Evolutionary conservation across 2,113 vertebrate genomes (phyloP).

Genomic region (Rhegmatorhina hoffmannsi): DNA sequence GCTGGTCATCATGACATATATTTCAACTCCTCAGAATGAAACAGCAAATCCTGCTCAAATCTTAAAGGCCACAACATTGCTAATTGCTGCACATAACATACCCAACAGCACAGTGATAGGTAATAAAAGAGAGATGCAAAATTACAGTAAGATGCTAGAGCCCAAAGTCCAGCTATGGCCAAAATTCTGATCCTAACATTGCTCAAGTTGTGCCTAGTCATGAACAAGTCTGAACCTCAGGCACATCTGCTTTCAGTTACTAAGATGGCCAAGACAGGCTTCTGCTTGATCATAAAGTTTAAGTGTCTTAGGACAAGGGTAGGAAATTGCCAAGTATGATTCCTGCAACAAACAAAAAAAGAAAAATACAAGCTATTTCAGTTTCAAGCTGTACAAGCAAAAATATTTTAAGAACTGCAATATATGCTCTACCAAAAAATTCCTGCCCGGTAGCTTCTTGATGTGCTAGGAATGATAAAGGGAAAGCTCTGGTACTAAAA

Average conservation of each 20-base stretch:
- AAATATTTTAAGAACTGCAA: conserved; percentile 52
- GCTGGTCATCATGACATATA: accelerated
- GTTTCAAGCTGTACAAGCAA: conserved; percentile 52
- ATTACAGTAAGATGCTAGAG: neutral
- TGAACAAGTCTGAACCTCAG: neutral
- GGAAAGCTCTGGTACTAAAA: neutral
- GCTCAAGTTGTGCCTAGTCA: neutral
- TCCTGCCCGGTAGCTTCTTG: neutral
- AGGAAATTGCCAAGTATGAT: conserved; percentile 31
- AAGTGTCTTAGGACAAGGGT: conserved; percentile 2
- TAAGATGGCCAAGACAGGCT: neutral
- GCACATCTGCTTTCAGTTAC: neutral
- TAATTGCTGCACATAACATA: neutral
- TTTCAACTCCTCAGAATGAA: neutral
- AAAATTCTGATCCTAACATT: neutral
- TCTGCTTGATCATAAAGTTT: neutral
- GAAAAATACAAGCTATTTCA: conserved; percentile 30
- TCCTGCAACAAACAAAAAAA: neutral
- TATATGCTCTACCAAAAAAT: conserved; percentile 11
- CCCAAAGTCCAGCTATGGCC: neutral
- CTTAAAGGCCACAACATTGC: neutral
- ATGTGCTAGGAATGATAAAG: neutral
- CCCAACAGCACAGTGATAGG: neutral
- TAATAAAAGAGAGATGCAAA: neutral
- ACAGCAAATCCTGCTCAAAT: neutral